Conservation (phyloP, 2,888 invertebrate genomes). For the Troglohyphantes excavatus region DNA sequence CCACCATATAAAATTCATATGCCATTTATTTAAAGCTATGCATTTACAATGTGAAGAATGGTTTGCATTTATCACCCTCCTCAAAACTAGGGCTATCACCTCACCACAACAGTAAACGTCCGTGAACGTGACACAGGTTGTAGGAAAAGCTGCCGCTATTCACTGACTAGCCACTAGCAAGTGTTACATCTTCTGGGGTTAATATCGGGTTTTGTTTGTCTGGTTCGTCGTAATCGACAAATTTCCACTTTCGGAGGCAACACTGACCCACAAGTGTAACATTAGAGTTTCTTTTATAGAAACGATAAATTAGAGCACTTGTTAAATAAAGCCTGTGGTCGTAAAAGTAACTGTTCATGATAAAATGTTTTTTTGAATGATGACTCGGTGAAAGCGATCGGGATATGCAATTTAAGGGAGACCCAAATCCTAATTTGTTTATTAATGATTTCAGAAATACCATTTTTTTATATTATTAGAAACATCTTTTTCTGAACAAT, state of each 20-base stretch:
- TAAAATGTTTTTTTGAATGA: no score
- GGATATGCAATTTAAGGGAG: no score
- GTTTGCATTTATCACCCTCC: not conserved
- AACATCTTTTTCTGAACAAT: no score
- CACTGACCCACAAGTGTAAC: not conserved
- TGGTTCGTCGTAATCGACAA: not conserved
- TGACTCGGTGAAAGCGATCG: no score
- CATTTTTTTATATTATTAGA: no score
- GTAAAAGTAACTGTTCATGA: no score
- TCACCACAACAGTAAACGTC: not conserved
- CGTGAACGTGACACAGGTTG: slow-evolving; percentile 20
- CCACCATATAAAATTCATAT: no score
- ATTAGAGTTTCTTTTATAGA: not conserved
- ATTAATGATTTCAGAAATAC: no score
- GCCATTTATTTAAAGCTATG: not conserved
- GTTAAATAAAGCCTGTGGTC: no score
- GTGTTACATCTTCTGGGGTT: not conserved
- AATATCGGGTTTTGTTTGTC: not conserved
- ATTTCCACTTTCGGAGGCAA: not conserved
- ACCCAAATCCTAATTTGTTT: no score
- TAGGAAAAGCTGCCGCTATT: not conserved
- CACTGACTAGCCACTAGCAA: not conserved
- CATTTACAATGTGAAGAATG: not conserved
- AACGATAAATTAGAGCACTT: not conserved
- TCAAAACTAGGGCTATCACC: slow-evolving; percentile 42